Percentiles rank a stretch among this genome's conserved stretches.
These are phyloP conservation scores for Hyposmocoma kahamanoa DNA, from an alignment of 1,140 invertebrate genomes.

Conservation along the genomic window DNA sequence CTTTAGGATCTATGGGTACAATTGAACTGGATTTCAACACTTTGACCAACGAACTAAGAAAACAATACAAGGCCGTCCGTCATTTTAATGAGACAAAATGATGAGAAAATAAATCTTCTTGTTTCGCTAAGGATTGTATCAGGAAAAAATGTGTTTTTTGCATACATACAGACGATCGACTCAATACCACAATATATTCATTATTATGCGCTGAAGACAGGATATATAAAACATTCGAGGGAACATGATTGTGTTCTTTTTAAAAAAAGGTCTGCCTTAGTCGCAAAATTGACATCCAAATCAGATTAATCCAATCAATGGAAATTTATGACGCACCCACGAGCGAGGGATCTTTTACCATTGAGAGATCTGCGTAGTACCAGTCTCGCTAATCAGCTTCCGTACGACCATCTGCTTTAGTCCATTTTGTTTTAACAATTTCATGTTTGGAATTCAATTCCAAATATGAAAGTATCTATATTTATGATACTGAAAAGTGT, in stretches of 20 bases:
- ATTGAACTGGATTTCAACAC: too few relatives aligned
- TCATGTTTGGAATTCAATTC: too few relatives aligned
- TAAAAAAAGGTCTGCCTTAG: conserved; percentile 63
- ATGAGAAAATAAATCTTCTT: conserved; percentile 61
- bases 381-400: conserved; percentile 60
- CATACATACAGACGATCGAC: conserved; percentile 39
- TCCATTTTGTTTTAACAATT: too few relatives aligned
- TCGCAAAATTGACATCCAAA: conserved; percentile 71
- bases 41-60: conserved; percentile 20
- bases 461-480: too few relatives aligned
- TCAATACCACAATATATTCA: conserved; percentile 50
- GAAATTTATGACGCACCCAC: conserved; percentile 72
- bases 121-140: conserved; percentile 57
- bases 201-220: conserved; percentile 54
- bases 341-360: conserved; percentile 44
- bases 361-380: too few relatives aligned
- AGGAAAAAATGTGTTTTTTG: conserved; percentile 36
- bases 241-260: conserved; percentile 61
- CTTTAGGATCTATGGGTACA: too few relatives aligned
- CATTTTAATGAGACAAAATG: conserved; percentile 67
- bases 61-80: conserved; percentile 38
- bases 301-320: conserved; percentile 75
- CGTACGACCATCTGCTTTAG: too few relatives aligned
- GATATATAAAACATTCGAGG: conserved; percentile 46
- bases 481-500: too few relatives aligned